Evolutionary conservation across 2,888 invertebrate genomes (phyloP), one percentile per base, ranked within the genome.

Genomic region (Meiosimyza decipiens): DNA sequence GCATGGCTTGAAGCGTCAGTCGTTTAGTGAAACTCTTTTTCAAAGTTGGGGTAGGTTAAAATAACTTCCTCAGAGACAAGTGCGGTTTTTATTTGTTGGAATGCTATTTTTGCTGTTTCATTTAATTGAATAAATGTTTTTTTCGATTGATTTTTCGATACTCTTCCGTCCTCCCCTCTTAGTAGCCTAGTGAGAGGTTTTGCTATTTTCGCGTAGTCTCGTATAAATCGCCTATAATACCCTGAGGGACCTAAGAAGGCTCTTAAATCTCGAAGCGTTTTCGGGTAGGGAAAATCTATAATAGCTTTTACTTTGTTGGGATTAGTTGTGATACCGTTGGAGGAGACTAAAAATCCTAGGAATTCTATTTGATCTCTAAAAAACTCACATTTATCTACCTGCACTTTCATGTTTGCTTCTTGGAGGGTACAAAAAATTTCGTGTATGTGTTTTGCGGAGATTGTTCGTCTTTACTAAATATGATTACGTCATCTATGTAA

Each of bases 401-500:
- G 71, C 13, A 71, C 49, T 59, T 74, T 71, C 68, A 72, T 73
- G 28, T 74, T 74, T 12, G 75, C 75, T 12, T 50, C 18, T 49
- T 67, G 18, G 1, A 72, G 55, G 16, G 68, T 71, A 68, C 63
- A 51, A 40, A 73, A 62, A 16, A 74, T 60, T n/a, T 47, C 18
- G 11, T 28, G n/a, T 16, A 65, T n/a, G 59, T 73, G 40, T 64
- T 65, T 33, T 18, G 70, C 15, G 18, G 74, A 47, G 69, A n/a
- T 11, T 62, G 16, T 50, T 74, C 72, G 15, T 73, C 63, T 55
- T 73, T 69, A 16, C 73, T 63, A 28, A 72, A 74, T 7, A 75
- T 68, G 7, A 74, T 52, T 15, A 75, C 74, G 55, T 74, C 74
- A 22, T 72, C 75, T 3, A 72, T 74, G 28, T 72, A 75, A 28